Evolutionary conservation across 2,797 vertebrate genomes (phyloP), one percentile per base, ranked within the genome.

Genomic region (Cossypha niveicapilla): DNA sequence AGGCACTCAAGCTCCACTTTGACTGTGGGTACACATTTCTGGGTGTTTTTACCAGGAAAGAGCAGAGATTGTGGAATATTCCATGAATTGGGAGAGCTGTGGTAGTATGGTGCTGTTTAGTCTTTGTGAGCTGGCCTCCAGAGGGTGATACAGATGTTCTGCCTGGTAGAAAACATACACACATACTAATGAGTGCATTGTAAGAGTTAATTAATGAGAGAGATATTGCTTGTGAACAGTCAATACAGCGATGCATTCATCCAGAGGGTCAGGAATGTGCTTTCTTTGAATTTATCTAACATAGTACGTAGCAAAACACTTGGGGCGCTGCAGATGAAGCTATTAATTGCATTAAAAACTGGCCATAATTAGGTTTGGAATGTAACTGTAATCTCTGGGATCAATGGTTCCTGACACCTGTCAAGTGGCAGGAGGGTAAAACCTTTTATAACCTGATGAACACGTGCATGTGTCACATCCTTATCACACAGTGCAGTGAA

Each of bases 301-400:
- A 1, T 78, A 21, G 44, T 54, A 71, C 44, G 42, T 45, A 91
- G 89, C 81, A 96, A 86, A 92, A 54, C 93, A 90, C 91, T 89
- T 32, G 45, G 58, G 88, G 70, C 6, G 13, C 51, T 70, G 48
- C 74, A 86, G 84, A 93, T 95, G 84, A 96, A 96, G 70, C 80
- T 96, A 86, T 93, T 97, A 97, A 97, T 97, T 97, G 95, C 70
- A 47, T 93, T 94, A 77, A 94, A 95, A 94, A 74, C 77, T 75
- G 71, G 70, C 86, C 73, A 81, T 96, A 97, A 95, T 95, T 94
- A 96, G 94, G 63, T 89, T 96, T 96, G 92, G 53, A 90, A 72
- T 80, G 85, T 80, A 62, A 83, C 72, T 4, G 7, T 77, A 62
- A 50, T 77, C 68, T 74, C 42, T 63, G 50, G 57, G 91, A 83